Evolutionary conservation across 2,113 vertebrate genomes (phyloP), one percentile per base, ranked within the genome.

Genomic region (Bungarus multicinctus): DNA sequence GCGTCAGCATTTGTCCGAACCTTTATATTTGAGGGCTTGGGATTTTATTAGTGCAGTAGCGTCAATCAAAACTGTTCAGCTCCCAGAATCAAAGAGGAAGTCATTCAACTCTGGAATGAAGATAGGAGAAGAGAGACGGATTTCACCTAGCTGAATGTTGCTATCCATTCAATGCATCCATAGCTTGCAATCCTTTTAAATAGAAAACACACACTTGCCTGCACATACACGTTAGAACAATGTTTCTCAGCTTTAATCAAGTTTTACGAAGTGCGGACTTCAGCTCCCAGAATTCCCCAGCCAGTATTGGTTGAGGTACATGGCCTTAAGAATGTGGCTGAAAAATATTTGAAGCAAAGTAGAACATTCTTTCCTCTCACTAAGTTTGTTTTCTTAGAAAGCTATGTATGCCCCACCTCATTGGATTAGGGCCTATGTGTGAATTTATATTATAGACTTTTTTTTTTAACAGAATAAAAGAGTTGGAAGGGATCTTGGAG

Each of bases 1-100:
- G 30, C 2, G 22, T 97, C 95, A 95, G 53, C 90, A 92, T 88
- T 93, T 87, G 30, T 92, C 64, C 85, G 85, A 89, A 87, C 85
- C 43, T 74, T 93, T 69, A 85, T 90, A 90, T 90, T 88, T 90
- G 92, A 91, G 89, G 89, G 1, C 92, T 25, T 57, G 30, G 57
- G 93, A 22, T 34, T 74, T 87, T 16, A 85, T 90, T 5, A 0
- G 69, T 88, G 94, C 14, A 88, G 74, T 89, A 93, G 81, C 12
- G 94, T 86, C 89, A 95, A 95, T 25, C 3, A 50, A 86, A 94
- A 88, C 93, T 92, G 47, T 23, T 91, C 94, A 52, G 45, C 39
- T 91, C 50, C 57, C 2, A 93, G 94, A 91, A 87, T 45, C 22
- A 58, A 92, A 45, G 34, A n/a, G 52, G 47, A 81, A 64, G 50